Conservation (phyloP, 2,113 vertebrate species). For the Melanocharis versteri region DNA sequence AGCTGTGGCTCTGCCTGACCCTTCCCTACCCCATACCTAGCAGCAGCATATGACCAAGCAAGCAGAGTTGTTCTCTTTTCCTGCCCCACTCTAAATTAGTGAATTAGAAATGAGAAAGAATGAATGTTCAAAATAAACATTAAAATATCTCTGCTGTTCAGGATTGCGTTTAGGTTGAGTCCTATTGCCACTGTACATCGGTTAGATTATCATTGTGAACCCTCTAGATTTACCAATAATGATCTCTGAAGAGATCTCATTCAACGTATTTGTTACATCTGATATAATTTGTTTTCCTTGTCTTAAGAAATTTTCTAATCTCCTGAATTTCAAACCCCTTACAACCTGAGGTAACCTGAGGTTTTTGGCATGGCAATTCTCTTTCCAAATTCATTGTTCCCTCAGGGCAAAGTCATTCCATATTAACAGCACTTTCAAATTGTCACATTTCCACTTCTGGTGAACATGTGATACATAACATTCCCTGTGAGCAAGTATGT, state of each 20-base stretch:
- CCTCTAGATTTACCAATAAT: neutral
- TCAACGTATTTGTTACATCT: neutral
- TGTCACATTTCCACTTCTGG: neutral
- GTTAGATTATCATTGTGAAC: neutral
- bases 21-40: neutral
- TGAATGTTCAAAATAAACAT: accelerated
- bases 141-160: neutral
- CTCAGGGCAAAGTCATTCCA: neutral
- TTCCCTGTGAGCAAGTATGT: neutral
- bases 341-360: neutral
- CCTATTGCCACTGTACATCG: neutral
- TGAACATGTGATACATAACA: neutral
- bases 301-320: neutral
- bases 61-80: neutral
- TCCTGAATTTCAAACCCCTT: neutral
- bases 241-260: neutral
- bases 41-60: neutral
- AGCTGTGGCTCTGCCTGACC: neutral
- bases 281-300: neutral
- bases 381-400: neutral
- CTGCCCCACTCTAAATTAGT: neutral
- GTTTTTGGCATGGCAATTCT: neutral
- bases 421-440: neutral
- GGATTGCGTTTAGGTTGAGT: neutral
- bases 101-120: neutral